Base-by-base conservation (phyloP, 2,888 invertebrate genomes). In the Agonopterix heracliana region DNA sequence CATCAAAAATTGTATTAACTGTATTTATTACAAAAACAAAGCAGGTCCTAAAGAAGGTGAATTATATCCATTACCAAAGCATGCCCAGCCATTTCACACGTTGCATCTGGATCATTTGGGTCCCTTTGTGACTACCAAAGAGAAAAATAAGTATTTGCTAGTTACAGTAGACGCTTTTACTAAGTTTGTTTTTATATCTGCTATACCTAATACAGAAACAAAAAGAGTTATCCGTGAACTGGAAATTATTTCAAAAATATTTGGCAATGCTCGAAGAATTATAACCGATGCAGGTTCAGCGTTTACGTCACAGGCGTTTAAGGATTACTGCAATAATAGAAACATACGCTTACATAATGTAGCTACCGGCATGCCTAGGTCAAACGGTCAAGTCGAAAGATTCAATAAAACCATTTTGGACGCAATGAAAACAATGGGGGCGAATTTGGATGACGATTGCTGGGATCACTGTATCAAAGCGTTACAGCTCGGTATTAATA, bases 141-240 rank as follows among this genome's bases (percentile, higher is more conserved):
- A 55, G 11, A 51, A 54, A 3, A 60, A 63, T 41, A 61, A 53
- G 35, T 67, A 70, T 45, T 44, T 71, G 7, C 54, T 71, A 3
- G 66, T 71, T 0, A 46, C 52, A 0, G 64, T 71, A n/a, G 70
- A 71, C 49, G 61, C 57, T 1, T 72, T 70, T 52, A 72, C 68
- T 7, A 72, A 71, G 53, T 74, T 68, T 59, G 53, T 63, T 5
- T 68, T 68, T 48, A 50, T 68, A 9, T 60, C 55, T 35, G 57
- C 68, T 2, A 52, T 55, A 4, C 46, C 26, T 9, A 48, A 47
- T 11, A 60, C 52, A 3, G 45, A 54, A 3, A 49, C 12, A 44
- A 11, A 11, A 1, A n/a, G 9, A 12, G 46, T 50, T 4, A 47
- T 53, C n/a, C 45, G 45, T 34, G 51, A 57, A 46, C 34, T 57